Conservation (phyloP, 1,140 invertebrate species). For the Lordiphosa clarofinis region DNA sequence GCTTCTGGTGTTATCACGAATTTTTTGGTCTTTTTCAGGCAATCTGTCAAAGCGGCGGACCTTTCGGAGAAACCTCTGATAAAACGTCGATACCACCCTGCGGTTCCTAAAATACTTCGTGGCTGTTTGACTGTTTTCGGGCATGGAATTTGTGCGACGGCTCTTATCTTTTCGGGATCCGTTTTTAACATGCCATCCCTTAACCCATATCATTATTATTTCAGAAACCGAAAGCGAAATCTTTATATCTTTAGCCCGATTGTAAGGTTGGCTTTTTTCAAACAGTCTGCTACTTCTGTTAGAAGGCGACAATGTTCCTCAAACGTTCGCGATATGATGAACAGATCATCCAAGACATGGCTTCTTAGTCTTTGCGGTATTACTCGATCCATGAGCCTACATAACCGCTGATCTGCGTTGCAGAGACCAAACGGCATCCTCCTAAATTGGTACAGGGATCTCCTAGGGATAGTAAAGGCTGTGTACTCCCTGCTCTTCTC, state of each 20-base stretch:
- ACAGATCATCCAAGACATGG: no score
- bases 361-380: no score
- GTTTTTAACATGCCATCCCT: slow-evolving; percentile 17
- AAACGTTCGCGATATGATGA: no score
- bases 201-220: slow-evolving; percentile 23
- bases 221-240: slow-evolving; percentile 61
- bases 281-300: no score
- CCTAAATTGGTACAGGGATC: no score
- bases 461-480: no score
- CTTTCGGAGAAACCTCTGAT: slow-evolving; percentile 10
- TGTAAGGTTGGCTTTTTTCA: slow-evolving; percentile 52
- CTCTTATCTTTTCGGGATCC: slow-evolving; percentile 30
- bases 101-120: slow-evolving; percentile 9
- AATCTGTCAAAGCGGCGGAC: slow-evolving; percentile 5
- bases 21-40: slow-evolving; percentile 1
- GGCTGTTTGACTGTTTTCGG: slow-evolving; percentile 14
- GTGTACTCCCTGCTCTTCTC: no score
- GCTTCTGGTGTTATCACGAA: background rate
- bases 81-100: slow-evolving; percentile 22
- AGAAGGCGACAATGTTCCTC: no score
- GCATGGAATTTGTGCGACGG: slow-evolving; percentile 16
- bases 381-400: no score
- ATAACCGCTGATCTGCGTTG: no score
- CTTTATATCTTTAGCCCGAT: slow-evolving; percentile 80
- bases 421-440: no score